Evolutionary conservation across 2,113 vertebrate genomes (phyloP), one percentile per base, ranked within the genome.

Genomic region (Catharus fuscescens): DNA sequence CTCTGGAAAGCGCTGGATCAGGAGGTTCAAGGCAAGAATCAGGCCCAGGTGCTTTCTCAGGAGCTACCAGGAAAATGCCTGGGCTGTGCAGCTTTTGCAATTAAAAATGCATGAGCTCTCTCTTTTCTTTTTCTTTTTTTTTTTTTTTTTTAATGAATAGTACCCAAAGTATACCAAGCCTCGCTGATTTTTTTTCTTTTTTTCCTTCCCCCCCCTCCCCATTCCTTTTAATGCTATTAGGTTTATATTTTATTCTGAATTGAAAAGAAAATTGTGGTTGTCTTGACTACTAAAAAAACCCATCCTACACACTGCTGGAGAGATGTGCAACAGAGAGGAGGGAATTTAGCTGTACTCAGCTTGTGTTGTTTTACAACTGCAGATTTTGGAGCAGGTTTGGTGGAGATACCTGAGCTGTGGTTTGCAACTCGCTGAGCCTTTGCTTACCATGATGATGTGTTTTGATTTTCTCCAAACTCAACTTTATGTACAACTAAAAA

Each of bases 251-350:
- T 98, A 97, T 97, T 96, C 96, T 95, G 91, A 93, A 96, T 97
- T 93, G 92, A 97, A 97, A 98, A 96, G 95, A 96, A 96, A 97
- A 96, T 94, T 97, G 94, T 98, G 95, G 96, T 97, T 98, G 97
- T 97, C 97, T 97, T 97, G 97, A 97, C 93, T 95, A 97, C 97
- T 96, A 88, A 97, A 97, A 95, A 97, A 96, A 12, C 57, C 78
- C 89, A 60, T 95, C 94, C 97, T 96, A 97, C 88, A 96, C 74
- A 64, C 42, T 0, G 32, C 94, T 96, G 70, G 84, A 94, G 67
- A 97, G 92, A 87, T 94, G 92, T 95, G 95, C 73, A 48, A 86
- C 53, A 28, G 93, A 92, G 84, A 91, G 80, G 74, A 82, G 88
- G 67, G 72, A 78, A 77, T 80, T 92, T 62, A 56, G 34, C 91